phyloP scores from a whole-genome alignment of 1,140 invertebrate genomes.

The Periplaneta americana region DNA sequence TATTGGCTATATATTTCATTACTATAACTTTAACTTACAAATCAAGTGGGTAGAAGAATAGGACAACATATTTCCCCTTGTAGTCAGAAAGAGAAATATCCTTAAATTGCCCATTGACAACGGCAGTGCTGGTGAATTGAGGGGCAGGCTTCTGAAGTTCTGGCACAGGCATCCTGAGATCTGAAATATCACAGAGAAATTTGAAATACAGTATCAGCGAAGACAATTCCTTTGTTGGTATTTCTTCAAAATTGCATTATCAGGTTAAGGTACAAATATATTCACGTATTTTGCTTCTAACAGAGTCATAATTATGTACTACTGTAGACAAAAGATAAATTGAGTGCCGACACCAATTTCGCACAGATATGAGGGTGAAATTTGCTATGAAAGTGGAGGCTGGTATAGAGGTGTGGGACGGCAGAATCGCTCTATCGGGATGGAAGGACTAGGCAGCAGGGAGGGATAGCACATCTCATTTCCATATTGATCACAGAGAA shows the following conservation, averaged over 20 bases:
- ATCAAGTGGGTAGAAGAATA: slow-evolving; percentile 97
- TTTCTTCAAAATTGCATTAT: background rate
- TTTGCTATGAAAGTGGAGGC: too few relatives aligned
- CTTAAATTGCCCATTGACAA: slow-evolving; percentile 89
- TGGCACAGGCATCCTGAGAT: background rate
- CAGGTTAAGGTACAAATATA: too few relatives aligned
- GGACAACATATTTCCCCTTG: slow-evolving; percentile 91
- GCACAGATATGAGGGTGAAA: too few relatives aligned
- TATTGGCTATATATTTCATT: too few relatives aligned
- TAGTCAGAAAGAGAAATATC: slow-evolving; percentile 83
- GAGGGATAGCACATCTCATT: too few relatives aligned
- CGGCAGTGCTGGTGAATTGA: slow-evolving; percentile 78
- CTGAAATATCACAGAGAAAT: background rate
- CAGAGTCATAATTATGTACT: too few relatives aligned
- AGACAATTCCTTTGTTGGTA: background rate
- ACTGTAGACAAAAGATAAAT: background rate
- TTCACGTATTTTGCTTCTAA: too few relatives aligned
- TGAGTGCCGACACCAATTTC: background rate
- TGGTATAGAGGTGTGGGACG: too few relatives aligned
- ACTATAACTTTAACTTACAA: too few relatives aligned
- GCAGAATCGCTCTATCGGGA: too few relatives aligned
- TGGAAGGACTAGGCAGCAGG: too few relatives aligned
- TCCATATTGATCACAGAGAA: too few relatives aligned
- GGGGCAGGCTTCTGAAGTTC: slow-evolving; percentile 63
- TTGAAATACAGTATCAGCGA: background rate